Conservation (phyloP, 2,113 vertebrate species). For the Corythornis cristatus region DNA sequence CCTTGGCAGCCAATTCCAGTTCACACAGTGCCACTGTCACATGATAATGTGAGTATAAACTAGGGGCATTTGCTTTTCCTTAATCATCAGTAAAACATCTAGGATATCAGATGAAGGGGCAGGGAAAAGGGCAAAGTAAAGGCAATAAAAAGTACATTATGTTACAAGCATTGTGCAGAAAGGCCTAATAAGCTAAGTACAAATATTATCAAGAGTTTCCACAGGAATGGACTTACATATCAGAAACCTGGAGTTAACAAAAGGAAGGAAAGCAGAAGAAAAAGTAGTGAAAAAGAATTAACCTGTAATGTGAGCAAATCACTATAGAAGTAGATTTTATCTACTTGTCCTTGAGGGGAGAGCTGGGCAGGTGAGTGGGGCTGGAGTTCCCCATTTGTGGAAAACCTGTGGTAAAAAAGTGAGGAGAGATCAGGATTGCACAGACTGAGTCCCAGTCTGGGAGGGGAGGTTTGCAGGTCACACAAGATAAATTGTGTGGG, state of each 20-base stretch:
- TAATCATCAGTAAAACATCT: neutral
- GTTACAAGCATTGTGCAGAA: neutral
- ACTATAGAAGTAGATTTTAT: neutral
- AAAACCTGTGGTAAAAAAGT: neutral
- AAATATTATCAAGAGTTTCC: neutral
- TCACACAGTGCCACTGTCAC: constrained; percentile 76
- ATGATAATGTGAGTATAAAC: constrained; percentile 75
- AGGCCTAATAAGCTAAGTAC: neutral
- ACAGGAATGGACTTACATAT: neutral
- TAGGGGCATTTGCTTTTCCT: neutral
- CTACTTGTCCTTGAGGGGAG: neutral
- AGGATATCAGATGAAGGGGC: neutral
- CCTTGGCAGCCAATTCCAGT: constrained; percentile 84
- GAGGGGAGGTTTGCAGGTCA: neutral
- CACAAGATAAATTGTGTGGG: neutral
- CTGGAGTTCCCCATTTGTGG: neutral
- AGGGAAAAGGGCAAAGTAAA: neutral
- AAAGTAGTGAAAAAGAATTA: neutral
- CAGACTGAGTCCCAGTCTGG: neutral
- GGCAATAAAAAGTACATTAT: neutral
- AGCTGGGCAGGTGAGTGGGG: neutral
- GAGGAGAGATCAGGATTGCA: neutral
- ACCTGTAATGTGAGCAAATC: neutral
- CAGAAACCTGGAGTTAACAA: neutral
- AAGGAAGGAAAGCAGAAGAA: neutral